Base-by-base conservation (phyloP, 2,888 invertebrate genomes). In the Drosophila hamatofila region DNA sequence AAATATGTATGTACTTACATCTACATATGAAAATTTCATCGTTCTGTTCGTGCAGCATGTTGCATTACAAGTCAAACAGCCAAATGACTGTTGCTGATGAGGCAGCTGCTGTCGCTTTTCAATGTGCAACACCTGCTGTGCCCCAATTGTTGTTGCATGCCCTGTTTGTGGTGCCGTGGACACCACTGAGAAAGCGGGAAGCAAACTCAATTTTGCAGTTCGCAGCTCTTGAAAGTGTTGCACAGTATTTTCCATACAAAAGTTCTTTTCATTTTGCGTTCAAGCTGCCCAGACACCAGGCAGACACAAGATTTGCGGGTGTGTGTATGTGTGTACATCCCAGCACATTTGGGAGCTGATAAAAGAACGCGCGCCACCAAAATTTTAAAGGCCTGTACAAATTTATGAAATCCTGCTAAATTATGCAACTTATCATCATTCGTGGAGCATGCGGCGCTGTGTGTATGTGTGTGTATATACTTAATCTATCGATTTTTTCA, bases 341-440 rank as follows among this genome's bases (percentile, higher is more conserved):
- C 35, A 49, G n/a, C 35, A 55, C 30, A 51, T 33, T 76, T 58
- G 2, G 67, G 51, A 14, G 48, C 33, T 78, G 80, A 78, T 80
- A 78, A 78, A 81, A 55, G 21, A 52, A 27, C n/a, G 35, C 21
- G 33, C 35, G 49, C 41, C 18, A 46, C 37, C 54, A 59, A 39
- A 42, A 23, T 16, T n/a, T 16, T n/a, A 30, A 16, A 21, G 35
- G 54, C 80, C 60, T 84, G 62, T 78, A 73, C 52, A 48, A 67
- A 68, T 82, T 89, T 81, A 84, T 88, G 88, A 64, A 72, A 75
- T 88, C 88, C 88, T 89, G 88, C 80, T 89, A 69, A 88, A 84
- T 84, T 84, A 88, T 89, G 81, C 81, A 88, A 83, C 80, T 89
- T 88, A 88, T 89, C 85, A 84, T 74, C 72, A 63, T 66, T 74